Evolutionary conservation across 2,888 invertebrate species (phyloP), one percentile per base, ranked within the genome.

Genomic region (Conomelus anceps): DNA sequence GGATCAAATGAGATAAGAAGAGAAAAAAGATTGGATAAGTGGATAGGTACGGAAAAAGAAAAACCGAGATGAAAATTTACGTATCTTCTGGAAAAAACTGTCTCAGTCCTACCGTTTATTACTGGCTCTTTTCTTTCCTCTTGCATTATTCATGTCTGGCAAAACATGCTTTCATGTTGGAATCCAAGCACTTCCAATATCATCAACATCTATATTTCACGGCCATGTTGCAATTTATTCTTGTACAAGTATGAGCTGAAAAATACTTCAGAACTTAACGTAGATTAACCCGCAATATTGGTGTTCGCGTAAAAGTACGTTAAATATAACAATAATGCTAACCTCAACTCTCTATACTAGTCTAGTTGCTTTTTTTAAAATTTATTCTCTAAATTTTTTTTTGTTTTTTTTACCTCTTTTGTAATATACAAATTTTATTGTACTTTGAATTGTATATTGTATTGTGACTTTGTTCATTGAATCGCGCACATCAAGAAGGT

Each of bases 11-110:
- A 26, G 26, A 11, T 4, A 63, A 88, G 24, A 34, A 88, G 41
- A 86, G 84, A 22, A 29, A 23, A n/a, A 23, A 84, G 17, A 22
- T 84, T 23, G 22, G 88, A 24, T 34, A 17, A n/a, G 34, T 34
- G 87, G 86, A n/a, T 22, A 22, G n/a, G 89, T 84, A 86, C 88
- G 88, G 90, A 89, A 91, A 90, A 91, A 91, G 90, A 88, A 26
- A 26, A 63, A 63, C 63, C n/a, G 63, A 63, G 63, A 63, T 63
- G 63, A n/a, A 63, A 63, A 63, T 63, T 63, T 63, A 63, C 34
- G 34, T 34, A 34, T 34, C 34, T 11, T 34, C 63, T 63, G 63
- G 26, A n/a, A 63, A 63, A 63, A 63, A 63, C 63, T 63, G 63
- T 63, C 63, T 63, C 63, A n/a, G 63, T 63, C n/a, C 63, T n/a